Evolutionary conservation across 2,797 vertebrate species (phyloP), one percentile per base, ranked within the genome.

Genomic region (Rhinatrema bivittatum): DNA sequence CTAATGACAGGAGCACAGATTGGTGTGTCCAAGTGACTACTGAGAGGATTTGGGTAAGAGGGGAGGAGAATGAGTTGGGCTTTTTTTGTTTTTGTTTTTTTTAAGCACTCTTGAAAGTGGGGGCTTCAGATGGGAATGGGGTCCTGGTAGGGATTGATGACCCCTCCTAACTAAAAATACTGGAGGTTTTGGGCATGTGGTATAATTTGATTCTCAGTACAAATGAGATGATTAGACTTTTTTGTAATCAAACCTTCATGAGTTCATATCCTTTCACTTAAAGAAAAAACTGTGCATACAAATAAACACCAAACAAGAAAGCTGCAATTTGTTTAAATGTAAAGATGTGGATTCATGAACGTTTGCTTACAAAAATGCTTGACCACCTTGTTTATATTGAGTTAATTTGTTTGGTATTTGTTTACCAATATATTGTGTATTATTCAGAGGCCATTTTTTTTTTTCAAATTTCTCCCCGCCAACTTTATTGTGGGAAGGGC

Each of bases 51-150:
- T 42, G 34, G n/a, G 27, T 25, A 37, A 27, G 33, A 25, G 24
- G 25, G 26, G 15, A 12, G 27, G 33, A 46, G 39, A 49, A 31
- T 28, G 38, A 5, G 16, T 25, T 28, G 36, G 38, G 20, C 50
- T 42, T 38, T 30, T 25, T 42, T 29, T 50, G 46, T 29, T 17
- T 46, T 44, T 40, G n/a, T n/a, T n/a, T n/a, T n/a, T 39, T 49
- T 32, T 26, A 42, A 50, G 39, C 34, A 37, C 46, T 50, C 46
- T 44, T 46, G 46, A 50, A 46, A 50, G 46, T 50, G 46, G 50
- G 50, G 50, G 39, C 39, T 46, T 50, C 39, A 39, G 42, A 42
- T 39, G 38, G 46, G 46, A 36, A 42, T 37, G 37, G 39, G 31
- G 42, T 38, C 37, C 34, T 23, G 32, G 27, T 36, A 49, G 46